Evolutionary conservation across 1,140 invertebrate genomes (phyloP), one percentile per base, ranked within the genome.

Genomic region (Scaptomyza hsui): DNA sequence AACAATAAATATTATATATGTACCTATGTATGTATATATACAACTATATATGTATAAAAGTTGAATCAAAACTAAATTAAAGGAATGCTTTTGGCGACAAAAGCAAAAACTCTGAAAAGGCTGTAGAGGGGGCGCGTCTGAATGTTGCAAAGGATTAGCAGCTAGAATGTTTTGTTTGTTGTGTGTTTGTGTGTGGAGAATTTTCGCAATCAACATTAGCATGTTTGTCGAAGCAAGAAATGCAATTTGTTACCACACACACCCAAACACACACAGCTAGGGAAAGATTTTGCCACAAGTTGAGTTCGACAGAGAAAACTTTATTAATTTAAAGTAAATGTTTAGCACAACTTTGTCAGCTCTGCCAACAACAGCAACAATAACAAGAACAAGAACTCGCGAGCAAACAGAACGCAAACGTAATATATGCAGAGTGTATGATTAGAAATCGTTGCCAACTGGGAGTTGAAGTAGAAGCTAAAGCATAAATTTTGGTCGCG

Each of bases 41-140:
- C n/a, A 48, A 39, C 26, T 21, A 39, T 16, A 41, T 29, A 24
- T 19, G 15, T 39, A 44, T 24, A 19, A 35, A 72, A 72, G 60
- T 78, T 65, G 65, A 88, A 78, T 82, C 72, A 81, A 71, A 88
- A 73, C 72, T 82, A 82, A 88, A 88, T 88, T 88, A 70, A 88
- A 88, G 78, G 71, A 88, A 88, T 78, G 78, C 78, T 72, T 67
- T 55, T 62, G 75, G 82, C 78, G 82, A 78, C 82, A 75, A 81
- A 88, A 18, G 21, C 35, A 41, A 73, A 48, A 60, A 61, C 55
- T 57, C 4, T 37, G 35, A 61, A 21, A 53, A 29, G 18, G 26
- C 55, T 15, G 12, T 57, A 52, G 29, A 10, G 13, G 15, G 6
- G 26, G 70, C 18, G 48, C 37, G 44, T 21, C 10, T 24, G 45